Conservation (phyloP, 2,113 vertebrate species). For the Tenrec ecaudatus region DNA sequence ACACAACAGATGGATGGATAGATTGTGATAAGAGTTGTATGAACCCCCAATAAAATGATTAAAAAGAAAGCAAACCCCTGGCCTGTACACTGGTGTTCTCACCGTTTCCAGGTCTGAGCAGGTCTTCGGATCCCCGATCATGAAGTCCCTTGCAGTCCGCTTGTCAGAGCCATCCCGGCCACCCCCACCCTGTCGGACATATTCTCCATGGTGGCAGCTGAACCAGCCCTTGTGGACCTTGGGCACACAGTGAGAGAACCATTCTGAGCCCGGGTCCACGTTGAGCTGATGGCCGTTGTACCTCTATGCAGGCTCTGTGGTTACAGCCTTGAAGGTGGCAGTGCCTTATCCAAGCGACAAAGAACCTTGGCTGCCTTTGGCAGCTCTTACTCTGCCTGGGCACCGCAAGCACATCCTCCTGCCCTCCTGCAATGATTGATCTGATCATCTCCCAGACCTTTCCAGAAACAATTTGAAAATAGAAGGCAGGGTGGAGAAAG, state of each 20-base stretch:
- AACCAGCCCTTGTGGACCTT: neutral
- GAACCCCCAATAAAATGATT: too few relatives aligned
- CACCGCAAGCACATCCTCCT: neutral
- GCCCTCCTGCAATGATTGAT: conserved; percentile 40
- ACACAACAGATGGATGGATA: too few relatives aligned
- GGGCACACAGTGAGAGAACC: conserved; percentile 64
- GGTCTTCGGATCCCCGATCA: too few relatives aligned
- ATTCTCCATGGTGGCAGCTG: neutral
- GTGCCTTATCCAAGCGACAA: neutral
- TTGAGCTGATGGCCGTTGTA: fast-evolving
- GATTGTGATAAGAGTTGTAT: too few relatives aligned
- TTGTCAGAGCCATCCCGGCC: too few relatives aligned
- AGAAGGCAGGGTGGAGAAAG: conserved; percentile 73
- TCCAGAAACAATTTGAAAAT: conserved; percentile 70
- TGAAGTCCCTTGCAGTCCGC: too few relatives aligned
- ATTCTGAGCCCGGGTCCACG: neutral
- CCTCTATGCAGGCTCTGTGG: fast-evolving
- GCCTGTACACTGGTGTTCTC: too few relatives aligned
- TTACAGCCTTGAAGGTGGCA: neutral
- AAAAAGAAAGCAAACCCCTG: too few relatives aligned
- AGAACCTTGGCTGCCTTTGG: neutral
- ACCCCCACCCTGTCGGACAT: too few relatives aligned
- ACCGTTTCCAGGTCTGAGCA: too few relatives aligned
- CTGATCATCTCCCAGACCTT: conserved; percentile 71
- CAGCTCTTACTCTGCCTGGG: neutral